Evolutionary conservation across 2,797 vertebrate genomes (phyloP), one percentile per base, ranked within the genome.

Genomic region (Acrossocheilus wenchowensis): DNA sequence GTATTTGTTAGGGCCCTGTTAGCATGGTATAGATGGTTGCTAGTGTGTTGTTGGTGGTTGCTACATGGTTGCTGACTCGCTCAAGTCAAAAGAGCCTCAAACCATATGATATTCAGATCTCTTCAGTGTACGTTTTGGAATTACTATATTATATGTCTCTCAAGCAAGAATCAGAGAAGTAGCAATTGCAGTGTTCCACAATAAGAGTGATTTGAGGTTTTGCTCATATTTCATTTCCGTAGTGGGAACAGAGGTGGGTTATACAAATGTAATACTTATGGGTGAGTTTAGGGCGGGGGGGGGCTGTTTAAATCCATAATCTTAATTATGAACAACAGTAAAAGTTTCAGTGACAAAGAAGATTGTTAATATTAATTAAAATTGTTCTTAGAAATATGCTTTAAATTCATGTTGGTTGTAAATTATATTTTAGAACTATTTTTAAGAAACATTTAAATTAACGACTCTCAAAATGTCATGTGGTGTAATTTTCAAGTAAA

Each of bases 181-280:
- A 15, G 62, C 62, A 66, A 30, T 19, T 39, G 34, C 66, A 34
- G 66, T 34, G 6, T 19, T 68, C 15, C 6, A 1, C 64, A 66
- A 17, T 66, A 66, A 66, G 64, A 64, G n/a, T n/a, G 21, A 60
- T 62, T 62, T 62, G 54, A 64, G 62, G n/a, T 68, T 68, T 68
- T 68, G 5, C 1, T 48, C 12, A 15, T 50, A 15, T 50, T 68
- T 34, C 14, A 19, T 36, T 19, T 36, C 14, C 6, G 3, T 68
- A 34, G 6, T 36, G 64, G 30, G 30, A 9, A 36, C 26, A 68
- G 15, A 68, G 26, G 15, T 62, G 5, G 30, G 15, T 68, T 68
- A 30, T 6, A 30, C 30, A 17, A 36, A 68, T 19, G 26, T 26
- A 26, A 26, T 26, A 26, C 26, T 26, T 26, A 26, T 1, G 26